phyloP scores from a whole-genome alignment of 2,113 vertebrate genomes.

The Dromas ardeola region DNA sequence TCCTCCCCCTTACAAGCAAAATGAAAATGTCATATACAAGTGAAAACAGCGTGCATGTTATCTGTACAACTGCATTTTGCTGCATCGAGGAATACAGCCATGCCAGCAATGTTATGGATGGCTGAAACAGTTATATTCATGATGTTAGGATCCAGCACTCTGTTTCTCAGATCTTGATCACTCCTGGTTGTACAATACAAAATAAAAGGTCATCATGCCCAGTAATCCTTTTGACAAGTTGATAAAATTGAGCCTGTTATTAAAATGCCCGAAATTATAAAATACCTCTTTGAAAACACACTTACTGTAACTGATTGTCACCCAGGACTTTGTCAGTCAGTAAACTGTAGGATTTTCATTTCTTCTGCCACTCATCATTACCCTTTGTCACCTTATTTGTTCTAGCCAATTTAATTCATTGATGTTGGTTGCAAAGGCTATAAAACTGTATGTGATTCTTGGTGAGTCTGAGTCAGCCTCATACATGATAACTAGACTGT shows the following conservation, averaged over 20 bases:
- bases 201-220: neutral
- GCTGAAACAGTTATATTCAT: neutral
- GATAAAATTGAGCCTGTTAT: neutral
- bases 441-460: slow-evolving; percentile 52
- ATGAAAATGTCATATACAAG: neutral
- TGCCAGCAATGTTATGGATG: neutral
- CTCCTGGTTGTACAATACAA: neutral
- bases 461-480: slow-evolving; percentile 47
- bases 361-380: slow-evolving; percentile 70
- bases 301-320: slow-evolving; percentile 22
- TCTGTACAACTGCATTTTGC: neutral
- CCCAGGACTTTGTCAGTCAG: slow-evolving; percentile 10
- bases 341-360: slow-evolving; percentile 43
- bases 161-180: neutral
- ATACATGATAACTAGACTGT: slow-evolving; percentile 11
- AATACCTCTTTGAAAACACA: slow-evolving; percentile 17
- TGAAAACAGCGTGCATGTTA: neutral
- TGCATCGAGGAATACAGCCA: neutral
- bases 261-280: slow-evolving; percentile 10
- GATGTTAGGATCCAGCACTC: neutral
- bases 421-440: slow-evolving; percentile 63
- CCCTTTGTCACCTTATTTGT: slow-evolving; percentile 74
- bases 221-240: neutral
- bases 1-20: neutral
- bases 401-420: slow-evolving; percentile 77